A percentile compares a stretch with the other conserved stretches of the same genome.
These are phyloP conservation scores for Ophion ellenae DNA, from an alignment of 2,888 invertebrate genomes.

Conservation along the genomic window DNA sequence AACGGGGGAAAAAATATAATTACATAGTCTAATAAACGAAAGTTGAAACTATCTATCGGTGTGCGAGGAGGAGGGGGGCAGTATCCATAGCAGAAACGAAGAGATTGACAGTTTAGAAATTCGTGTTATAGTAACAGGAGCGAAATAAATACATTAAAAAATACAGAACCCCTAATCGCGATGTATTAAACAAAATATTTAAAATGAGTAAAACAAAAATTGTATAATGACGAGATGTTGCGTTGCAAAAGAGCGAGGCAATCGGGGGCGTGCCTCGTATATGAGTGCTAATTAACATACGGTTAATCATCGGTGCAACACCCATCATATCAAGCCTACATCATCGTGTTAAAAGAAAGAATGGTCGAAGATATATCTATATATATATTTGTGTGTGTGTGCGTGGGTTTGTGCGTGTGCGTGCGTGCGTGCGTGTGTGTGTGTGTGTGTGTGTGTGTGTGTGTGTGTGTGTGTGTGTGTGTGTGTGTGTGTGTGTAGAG, in stretches of 20 bases:
- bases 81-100: slow-evolving; percentile 29
- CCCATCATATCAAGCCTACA: slow-evolving; percentile 83
- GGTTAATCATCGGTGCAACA: slow-evolving; percentile 76
- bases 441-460: too few species aligned
- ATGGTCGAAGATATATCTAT: slow-evolving; percentile 63
- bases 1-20: slow-evolving; percentile 23
- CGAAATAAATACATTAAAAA: slow-evolving; percentile 42
- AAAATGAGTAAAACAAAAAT: slow-evolving; percentile 47
- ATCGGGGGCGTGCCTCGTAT: slow-evolving; percentile 34
- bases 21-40: slow-evolving; percentile 19
- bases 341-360: slow-evolving; percentile 80
- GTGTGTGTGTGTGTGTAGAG: slow-evolving; percentile 55
- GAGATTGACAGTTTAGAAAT: slow-evolving; percentile 1
- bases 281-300: slow-evolving; percentile 63
- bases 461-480: too few species aligned
- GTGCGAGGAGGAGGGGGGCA: slow-evolving; percentile 26
- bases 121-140: slow-evolving; percentile 44
- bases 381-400: too few species aligned
- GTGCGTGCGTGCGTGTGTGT: too few species aligned
- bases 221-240: slow-evolving; percentile 43
- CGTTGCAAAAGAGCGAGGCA: slow-evolving; percentile 46
- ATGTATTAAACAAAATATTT: slow-evolving; percentile 48
- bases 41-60: slow-evolving; percentile 13
- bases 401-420: too few species aligned
- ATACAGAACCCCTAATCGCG: slow-evolving; percentile 31